Evolutionary conservation across 2,113 vertebrate species (phyloP).

Genomic region (Australoheros scitulus): DNA sequence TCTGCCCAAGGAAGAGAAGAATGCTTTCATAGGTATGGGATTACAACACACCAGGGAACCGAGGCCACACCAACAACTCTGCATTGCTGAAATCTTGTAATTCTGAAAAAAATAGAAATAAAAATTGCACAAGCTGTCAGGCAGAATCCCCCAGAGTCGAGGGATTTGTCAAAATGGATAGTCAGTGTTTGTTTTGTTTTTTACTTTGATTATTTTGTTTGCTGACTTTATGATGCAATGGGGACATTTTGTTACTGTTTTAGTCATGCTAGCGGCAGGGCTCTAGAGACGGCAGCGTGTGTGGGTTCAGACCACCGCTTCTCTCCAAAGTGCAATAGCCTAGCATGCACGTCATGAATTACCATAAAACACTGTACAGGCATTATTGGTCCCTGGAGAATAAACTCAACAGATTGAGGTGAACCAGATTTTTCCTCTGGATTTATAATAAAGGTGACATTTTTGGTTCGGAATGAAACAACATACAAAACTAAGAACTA

Average conservation of each 20-base stretch:
- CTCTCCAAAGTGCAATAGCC: background rate
- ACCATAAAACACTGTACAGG: background rate
- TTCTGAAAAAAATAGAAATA: background rate
- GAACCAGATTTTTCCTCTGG: background rate
- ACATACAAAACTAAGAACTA: background rate
- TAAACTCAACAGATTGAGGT: background rate
- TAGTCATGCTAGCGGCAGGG: background rate
- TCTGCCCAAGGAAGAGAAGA: conserved; percentile 25
- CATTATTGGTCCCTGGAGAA: background rate
- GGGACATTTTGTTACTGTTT: background rate
- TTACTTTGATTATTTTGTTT: background rate
- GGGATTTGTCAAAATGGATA: conserved; percentile 21
- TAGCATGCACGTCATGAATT: background rate
- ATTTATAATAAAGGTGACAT: background rate
- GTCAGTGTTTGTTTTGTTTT: background rate
- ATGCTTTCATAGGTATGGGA: conserved; percentile 32
- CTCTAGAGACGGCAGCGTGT: background rate
- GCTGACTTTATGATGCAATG: conserved; percentile 2
- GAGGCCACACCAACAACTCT: conserved; percentile 8
- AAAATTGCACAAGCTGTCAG: background rate
- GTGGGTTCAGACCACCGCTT: background rate
- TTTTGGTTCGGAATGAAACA: background rate
- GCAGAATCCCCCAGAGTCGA: background rate
- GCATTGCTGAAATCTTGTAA: conserved; percentile 7
- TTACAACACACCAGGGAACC: conserved; percentile 43